phyloP scores from a whole-genome alignment of 1,140 invertebrate species.

The Conus betulinus region DNA sequence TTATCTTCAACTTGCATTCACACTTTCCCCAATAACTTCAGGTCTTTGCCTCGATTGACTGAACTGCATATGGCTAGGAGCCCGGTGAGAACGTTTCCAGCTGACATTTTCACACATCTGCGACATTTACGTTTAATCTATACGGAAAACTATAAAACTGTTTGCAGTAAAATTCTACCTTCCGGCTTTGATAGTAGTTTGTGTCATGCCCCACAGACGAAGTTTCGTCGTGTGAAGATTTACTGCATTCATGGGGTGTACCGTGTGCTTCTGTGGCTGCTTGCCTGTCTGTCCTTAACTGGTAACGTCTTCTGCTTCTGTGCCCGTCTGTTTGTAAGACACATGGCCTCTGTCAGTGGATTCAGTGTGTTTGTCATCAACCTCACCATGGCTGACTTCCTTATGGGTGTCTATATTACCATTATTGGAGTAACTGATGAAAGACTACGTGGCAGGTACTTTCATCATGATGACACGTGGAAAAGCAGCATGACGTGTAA shows the following conservation, averaged over 20 bases:
- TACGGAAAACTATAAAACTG: slow-evolving; percentile 34
- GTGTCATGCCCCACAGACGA: slow-evolving; percentile 42
- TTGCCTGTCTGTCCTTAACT: neutral
- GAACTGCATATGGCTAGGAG: too few relatives aligned
- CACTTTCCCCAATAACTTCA: too few relatives aligned
- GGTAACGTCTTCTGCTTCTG: slow-evolving; percentile 51
- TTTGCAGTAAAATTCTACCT: slow-evolving; percentile 35
- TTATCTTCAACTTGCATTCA: too few relatives aligned
- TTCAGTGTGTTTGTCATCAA: slow-evolving; percentile 47
- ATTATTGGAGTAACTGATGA: slow-evolving; percentile 62
- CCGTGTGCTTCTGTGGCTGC: slow-evolving; percentile 37
- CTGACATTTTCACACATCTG: too few relatives aligned
- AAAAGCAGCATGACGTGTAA: slow-evolving; percentile 51
- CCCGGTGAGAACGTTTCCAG: too few relatives aligned
- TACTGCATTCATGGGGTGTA: slow-evolving; percentile 29
- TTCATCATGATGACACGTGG: slow-evolving; percentile 54
- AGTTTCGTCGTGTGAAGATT: slow-evolving; percentile 43
- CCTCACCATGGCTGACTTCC: slow-evolving; percentile 56
- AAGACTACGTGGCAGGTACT: slow-evolving; percentile 55
- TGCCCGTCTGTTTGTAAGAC: slow-evolving; percentile 28
- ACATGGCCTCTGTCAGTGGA: slow-evolving; percentile 38
- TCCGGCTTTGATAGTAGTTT: slow-evolving; percentile 22
- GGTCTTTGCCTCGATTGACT: too few relatives aligned
- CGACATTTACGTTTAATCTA: neutral
- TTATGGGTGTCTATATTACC: slow-evolving; percentile 67